phyloP scores from a whole-genome alignment of 2,888 invertebrate species.

The Sthenelais limicola region DNA sequence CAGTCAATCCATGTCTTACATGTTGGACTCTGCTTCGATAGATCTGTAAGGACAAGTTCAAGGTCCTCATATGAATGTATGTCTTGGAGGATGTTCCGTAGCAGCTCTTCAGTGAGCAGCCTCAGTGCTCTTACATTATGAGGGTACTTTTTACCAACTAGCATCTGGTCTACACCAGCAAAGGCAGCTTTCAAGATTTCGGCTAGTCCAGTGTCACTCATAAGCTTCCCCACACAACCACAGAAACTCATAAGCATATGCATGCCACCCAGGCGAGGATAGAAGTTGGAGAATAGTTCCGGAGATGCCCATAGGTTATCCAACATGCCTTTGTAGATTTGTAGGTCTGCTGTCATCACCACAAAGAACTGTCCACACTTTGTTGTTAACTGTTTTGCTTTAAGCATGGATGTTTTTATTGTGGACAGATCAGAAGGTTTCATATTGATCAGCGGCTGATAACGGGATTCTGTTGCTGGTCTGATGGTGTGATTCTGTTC shows the following conservation, averaged over 20 bases:
- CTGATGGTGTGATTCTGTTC: too few relatives aligned
- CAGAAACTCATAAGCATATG: constrained; percentile 49
- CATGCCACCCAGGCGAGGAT: constrained; percentile 48
- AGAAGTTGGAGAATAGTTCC: constrained; percentile 42
- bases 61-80: not conserved
- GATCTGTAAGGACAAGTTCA: not conserved
- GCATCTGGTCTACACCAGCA: constrained; percentile 9
- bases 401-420: too few relatives aligned
- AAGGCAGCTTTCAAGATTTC: constrained; percentile 40
- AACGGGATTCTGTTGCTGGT: too few relatives aligned
- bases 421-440: too few relatives aligned
- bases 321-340: not conserved
- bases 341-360: too few relatives aligned
- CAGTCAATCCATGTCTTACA: constrained; percentile 37
- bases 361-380: too few relatives aligned
- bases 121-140: too few relatives aligned
- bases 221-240: constrained; percentile 48
- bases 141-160: too few relatives aligned
- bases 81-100: too few relatives aligned
- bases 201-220: constrained; percentile 46
- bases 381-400: too few relatives aligned
- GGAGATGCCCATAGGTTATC: constrained; percentile 39
- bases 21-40: constrained; percentile 18
- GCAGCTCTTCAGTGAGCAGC: too few relatives aligned
- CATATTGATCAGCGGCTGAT: too few relatives aligned